Evolutionary conservation across 2,888 invertebrate species (phyloP).

Genomic region (Serrognathus titanus): DNA sequence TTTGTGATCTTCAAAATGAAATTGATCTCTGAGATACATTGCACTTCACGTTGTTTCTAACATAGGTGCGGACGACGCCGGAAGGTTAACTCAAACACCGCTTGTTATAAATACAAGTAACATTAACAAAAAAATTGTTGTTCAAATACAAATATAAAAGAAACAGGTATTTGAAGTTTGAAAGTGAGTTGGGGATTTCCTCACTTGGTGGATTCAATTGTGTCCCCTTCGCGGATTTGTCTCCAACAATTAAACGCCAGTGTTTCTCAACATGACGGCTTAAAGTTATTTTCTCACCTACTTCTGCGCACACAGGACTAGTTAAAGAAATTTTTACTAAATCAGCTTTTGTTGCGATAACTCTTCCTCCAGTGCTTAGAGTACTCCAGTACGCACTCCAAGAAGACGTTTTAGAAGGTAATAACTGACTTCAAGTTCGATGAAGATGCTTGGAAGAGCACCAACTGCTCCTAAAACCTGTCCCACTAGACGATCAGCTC

Average conservation of each 20-base stretch:
- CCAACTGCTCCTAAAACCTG: slow-evolving; percentile 91
- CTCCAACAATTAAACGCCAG: slow-evolving; percentile 99
- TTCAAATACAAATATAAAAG: not conserved
- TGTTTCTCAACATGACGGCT: slow-evolving; percentile 98
- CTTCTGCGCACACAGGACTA: slow-evolving; percentile 98
- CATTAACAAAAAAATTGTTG: not conserved
- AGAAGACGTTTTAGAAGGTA: slow-evolving; percentile 91
- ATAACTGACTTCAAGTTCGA: slow-evolving; percentile 94
- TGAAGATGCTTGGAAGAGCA: slow-evolving; percentile 93
- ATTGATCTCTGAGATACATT: no score
- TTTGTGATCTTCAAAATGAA: no score
- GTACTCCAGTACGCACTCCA: slow-evolving; percentile 98
- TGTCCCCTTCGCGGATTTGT: slow-evolving; percentile 95
- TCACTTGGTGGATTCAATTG: slow-evolving; percentile 73
- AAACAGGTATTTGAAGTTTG: not conserved
- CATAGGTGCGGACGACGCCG: no score
- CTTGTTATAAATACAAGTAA: not conserved
- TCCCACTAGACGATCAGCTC: slow-evolving; percentile 97
- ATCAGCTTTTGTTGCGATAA: slow-evolving; percentile 92
- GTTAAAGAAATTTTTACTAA: slow-evolving; percentile 96
- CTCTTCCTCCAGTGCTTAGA: slow-evolving; percentile 94
- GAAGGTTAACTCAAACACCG: slow-evolving; percentile 3
- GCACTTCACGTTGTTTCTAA: no score
- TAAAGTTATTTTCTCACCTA: slow-evolving; percentile 98
- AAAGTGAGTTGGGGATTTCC: not conserved